These are phyloP conservation scores for Plutella xylostella DNA, from an alignment of 2,888 invertebrate species.

Conservation along the genomic window DNA sequence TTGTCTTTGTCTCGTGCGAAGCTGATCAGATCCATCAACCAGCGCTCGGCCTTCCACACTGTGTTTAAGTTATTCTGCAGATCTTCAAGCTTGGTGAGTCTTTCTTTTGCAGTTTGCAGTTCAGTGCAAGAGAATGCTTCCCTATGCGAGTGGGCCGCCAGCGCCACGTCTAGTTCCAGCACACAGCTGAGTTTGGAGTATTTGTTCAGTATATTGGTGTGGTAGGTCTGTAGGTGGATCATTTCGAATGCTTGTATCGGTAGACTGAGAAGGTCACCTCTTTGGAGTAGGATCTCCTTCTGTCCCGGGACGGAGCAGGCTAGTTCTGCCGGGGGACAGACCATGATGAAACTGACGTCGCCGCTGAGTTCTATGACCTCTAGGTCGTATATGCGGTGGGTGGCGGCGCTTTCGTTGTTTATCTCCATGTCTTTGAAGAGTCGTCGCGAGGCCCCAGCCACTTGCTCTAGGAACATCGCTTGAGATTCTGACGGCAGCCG, in stretches of 20 bases:
- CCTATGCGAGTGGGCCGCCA: constrained; percentile 92
- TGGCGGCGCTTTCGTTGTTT: constrained; percentile 73
- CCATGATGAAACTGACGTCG: constrained; percentile 91
- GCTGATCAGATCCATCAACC: constrained; percentile 96
- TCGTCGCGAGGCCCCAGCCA: constrained; percentile 79
- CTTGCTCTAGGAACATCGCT: constrained; percentile 81
- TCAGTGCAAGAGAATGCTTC: constrained; percentile 96
- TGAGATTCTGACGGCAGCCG: constrained; percentile 79
- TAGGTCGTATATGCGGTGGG: constrained; percentile 89
- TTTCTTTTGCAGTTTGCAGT: constrained; percentile 86
- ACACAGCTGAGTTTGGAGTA: constrained; percentile 95
- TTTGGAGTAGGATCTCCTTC: constrained; percentile 84
- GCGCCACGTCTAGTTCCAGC: constrained; percentile 89
- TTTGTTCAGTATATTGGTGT: constrained; percentile 87
- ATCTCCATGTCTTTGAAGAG: constrained; percentile 87
- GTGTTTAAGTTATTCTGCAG: constrained; percentile 87
- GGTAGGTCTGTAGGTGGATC: constrained; percentile 96
- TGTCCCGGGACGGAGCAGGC: constrained; percentile 93
- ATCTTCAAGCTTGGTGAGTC: constrained; percentile 83
- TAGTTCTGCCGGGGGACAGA: constrained; percentile 92
- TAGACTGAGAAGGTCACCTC: constrained; percentile 87
- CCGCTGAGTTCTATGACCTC: constrained; percentile 94
- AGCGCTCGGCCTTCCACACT: constrained; percentile 94
- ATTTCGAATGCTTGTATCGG: constrained; percentile 95
- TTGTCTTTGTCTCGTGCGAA: constrained; percentile 86